phyloP scores from a whole-genome alignment of 2,888 invertebrate genomes.

The Philopedon plagiatum region DNA sequence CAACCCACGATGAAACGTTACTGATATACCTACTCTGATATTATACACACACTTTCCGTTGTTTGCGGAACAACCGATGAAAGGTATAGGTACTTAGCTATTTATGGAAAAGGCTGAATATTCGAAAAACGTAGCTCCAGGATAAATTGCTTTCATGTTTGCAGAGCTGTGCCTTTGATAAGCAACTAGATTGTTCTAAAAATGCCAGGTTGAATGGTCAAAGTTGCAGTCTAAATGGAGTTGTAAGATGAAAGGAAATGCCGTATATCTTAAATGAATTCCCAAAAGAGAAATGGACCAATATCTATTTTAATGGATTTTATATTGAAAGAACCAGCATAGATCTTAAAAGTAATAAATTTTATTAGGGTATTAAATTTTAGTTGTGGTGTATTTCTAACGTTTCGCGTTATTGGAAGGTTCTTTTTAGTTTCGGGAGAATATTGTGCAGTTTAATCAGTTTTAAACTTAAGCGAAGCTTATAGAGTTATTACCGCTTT shows the following conservation, averaged over 20 bases:
- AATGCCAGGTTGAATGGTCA: not conserved
- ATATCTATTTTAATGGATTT: not conserved
- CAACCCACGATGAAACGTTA: no score
- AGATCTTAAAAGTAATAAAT: no score
- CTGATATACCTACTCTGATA: not conserved
- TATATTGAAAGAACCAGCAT: not conserved
- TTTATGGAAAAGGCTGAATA: conserved; percentile 42
- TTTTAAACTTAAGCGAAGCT: no score
- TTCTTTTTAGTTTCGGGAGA: no score
- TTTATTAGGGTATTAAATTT: no score
- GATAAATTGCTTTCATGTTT: conserved; percentile 42
- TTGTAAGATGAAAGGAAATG: not conserved
- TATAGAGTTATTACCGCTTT: no score
- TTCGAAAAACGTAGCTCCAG: conserved; percentile 43
- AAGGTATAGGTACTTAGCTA: conserved; percentile 33
- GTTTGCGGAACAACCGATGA: conserved; percentile 73
- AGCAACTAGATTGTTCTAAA: not conserved
- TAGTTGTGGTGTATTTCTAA: no score
- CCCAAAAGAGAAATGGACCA: not conserved
- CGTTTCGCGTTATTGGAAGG: no score
- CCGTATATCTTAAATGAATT: not conserved
- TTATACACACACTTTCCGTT: not conserved
- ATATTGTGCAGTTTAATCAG: no score
- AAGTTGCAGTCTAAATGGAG: not conserved
- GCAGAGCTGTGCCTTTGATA: conserved; percentile 16